Evolutionary conservation across 1,140 invertebrate species (phyloP).

Genomic region (Sitodiplosis mosellana): DNA sequence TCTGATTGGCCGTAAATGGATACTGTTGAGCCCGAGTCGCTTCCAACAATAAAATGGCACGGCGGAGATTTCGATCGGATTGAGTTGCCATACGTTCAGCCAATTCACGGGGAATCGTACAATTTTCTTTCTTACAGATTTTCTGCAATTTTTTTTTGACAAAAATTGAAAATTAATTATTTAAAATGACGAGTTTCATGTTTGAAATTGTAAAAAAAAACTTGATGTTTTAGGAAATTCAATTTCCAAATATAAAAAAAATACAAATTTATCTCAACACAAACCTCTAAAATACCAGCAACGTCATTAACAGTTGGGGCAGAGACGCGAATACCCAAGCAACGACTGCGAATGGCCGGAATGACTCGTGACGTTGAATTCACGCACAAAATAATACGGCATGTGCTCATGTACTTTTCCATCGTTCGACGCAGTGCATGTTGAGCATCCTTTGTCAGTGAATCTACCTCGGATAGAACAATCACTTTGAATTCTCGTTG

Average conservation of each 20-base stretch:
- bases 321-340: constrained; percentile 75
- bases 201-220: constrained; percentile 1
- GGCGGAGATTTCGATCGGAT: constrained; percentile 77
- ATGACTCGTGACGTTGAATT: constrained; percentile 91
- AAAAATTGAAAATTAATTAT: too few relatives aligned
- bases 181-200: constrained; percentile 13
- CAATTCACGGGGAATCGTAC: constrained; percentile 58
- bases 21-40: constrained; percentile 85
- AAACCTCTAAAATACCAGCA: constrained; percentile 34
- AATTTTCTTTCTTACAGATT: constrained; percentile 72
- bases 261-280: background rate
- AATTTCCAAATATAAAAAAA: background rate
- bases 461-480: constrained; percentile 87
- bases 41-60: constrained; percentile 88
- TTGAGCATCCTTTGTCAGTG: constrained; percentile 94
- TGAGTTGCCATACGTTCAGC: constrained; percentile 59
- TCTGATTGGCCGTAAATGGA: constrained; percentile 67
- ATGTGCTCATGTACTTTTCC: constrained; percentile 96
- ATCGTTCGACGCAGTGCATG: constrained; percentile 94
- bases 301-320: constrained; percentile 74
- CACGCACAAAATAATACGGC: constrained; percentile 85
- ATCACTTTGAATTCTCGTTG: constrained; percentile 95
- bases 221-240: background rate
- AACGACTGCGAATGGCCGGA: constrained; percentile 87
- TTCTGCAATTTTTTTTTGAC: constrained; percentile 33